A percentile compares a stretch with the other conserved stretches of the same genome.
These are phyloP conservation scores for Microplitis manilae DNA, from an alignment of 2,888 invertebrate genomes.

Conservation along the genomic window DNA sequence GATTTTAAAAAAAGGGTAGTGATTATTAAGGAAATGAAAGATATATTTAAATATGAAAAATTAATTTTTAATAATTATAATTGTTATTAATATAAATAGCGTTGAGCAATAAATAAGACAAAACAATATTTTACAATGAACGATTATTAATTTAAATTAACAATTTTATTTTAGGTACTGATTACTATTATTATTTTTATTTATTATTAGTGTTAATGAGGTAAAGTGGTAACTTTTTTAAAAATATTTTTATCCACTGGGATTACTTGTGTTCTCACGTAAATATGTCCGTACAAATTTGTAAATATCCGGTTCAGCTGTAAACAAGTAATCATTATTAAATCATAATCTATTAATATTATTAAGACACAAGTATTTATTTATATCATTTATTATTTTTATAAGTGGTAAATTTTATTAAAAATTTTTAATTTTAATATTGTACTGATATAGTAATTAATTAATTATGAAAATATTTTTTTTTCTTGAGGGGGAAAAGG, in stretches of 20 bases:
- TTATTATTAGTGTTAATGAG: background rate
- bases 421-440: too few relatives aligned
- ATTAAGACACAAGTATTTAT: background rate
- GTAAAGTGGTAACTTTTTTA: background rate
- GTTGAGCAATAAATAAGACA: background rate
- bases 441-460: too few relatives aligned
- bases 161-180: background rate
- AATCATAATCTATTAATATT: background rate
- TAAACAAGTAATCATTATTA: constrained; percentile 63
- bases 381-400: too few relatives aligned
- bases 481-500: too few relatives aligned
- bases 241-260: constrained; percentile 3
- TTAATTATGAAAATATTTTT: too few relatives aligned
- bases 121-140: background rate
- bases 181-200: background rate
- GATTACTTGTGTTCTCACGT: constrained; percentile 7
- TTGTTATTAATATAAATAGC: background rate
- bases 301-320: constrained; percentile 78
- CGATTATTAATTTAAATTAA: background rate
- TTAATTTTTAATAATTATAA: background rate
- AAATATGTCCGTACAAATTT: constrained; percentile 69
- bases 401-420: too few relatives aligned
- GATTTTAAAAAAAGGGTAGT: background rate
- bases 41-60: background rate
- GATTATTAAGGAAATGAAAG: too few relatives aligned